Percentiles rank a stretch among this genome's conserved stretches.
These are phyloP conservation scores for Drosophila colorata DNA, from an alignment of 2,888 invertebrate species.

Conservation along the genomic window DNA sequence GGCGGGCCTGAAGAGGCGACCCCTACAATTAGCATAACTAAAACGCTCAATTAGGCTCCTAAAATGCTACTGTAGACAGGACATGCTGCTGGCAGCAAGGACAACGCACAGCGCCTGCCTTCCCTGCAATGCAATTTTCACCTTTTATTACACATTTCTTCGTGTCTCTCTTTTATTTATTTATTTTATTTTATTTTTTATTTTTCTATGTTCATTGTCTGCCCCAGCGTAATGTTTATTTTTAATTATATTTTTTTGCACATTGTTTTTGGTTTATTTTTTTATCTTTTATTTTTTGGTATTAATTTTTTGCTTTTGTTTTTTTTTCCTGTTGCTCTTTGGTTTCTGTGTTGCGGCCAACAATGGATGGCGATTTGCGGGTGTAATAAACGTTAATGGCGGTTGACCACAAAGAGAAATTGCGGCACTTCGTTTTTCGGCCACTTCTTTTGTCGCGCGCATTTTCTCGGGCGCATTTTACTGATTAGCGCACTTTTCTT, in stretches of 20 bases:
- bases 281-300: conserved; percentile 23
- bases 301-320: conserved; percentile 3
- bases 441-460: conserved; percentile 45
- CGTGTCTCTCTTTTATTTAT: conserved; percentile 22
- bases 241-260: conserved; percentile 72
- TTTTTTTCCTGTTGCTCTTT: conserved; percentile 62
- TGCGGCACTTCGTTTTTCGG: conserved; percentile 64
- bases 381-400: conserved; percentile 79
- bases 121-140: conserved; percentile 69
- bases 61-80: conserved; percentile 49
- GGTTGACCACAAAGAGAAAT: conserved; percentile 78
- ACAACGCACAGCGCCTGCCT: conserved; percentile 18
- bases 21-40: conserved; percentile 78
- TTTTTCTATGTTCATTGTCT: conserved; percentile 47
- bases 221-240: conserved; percentile 73
- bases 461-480: conserved; percentile 42
- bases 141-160: conserved; percentile 69
- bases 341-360: conserved; percentile 62
- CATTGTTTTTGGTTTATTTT: conserved; percentile 37
- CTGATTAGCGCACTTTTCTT: conserved; percentile 55
- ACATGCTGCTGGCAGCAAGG: conserved; percentile 13
- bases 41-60: conserved; percentile 75
- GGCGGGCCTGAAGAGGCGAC: background rate
- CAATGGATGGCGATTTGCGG: conserved; percentile 66
- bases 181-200: conserved; percentile 7